phyloP scores from a whole-genome alignment of 2,888 invertebrate species.

The Onthophagus sagittarius region DNA sequence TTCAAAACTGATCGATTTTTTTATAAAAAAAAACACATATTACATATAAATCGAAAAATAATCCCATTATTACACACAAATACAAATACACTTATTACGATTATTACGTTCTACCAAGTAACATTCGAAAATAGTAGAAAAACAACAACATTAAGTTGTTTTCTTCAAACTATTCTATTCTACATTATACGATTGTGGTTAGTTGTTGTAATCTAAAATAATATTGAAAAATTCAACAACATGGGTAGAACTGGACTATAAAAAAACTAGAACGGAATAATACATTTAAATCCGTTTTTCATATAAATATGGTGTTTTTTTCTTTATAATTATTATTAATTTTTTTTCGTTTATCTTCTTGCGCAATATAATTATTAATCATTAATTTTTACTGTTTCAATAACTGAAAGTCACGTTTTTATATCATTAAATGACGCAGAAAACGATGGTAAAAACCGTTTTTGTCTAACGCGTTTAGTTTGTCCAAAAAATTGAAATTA shows the following conservation, averaged over 20 bases:
- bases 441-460: too few species aligned
- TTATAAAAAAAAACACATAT: not conserved
- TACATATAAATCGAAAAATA: not conserved
- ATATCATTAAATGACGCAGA: too few species aligned
- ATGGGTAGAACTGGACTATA: not conserved
- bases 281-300: not conserved
- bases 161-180: not conserved
- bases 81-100: not conserved
- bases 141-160: not conserved
- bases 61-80: not conserved
- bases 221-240: not conserved
- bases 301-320: slow-evolving; percentile 1
- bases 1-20: not conserved
- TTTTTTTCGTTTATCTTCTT: not conserved
- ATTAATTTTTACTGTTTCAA: not conserved
- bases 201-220: not conserved
- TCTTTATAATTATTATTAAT: not conserved
- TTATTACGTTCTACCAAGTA: not conserved
- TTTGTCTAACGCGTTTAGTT: too few species aligned
- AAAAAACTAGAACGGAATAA: not conserved
- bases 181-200: not conserved
- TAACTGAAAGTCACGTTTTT: too few species aligned
- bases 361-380: slow-evolving; percentile 7
- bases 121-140: not conserved
- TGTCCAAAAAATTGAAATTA: too few species aligned